Base-by-base conservation (phyloP, 2,888 invertebrate species). In the Trissonchulus sp. region DNA sequence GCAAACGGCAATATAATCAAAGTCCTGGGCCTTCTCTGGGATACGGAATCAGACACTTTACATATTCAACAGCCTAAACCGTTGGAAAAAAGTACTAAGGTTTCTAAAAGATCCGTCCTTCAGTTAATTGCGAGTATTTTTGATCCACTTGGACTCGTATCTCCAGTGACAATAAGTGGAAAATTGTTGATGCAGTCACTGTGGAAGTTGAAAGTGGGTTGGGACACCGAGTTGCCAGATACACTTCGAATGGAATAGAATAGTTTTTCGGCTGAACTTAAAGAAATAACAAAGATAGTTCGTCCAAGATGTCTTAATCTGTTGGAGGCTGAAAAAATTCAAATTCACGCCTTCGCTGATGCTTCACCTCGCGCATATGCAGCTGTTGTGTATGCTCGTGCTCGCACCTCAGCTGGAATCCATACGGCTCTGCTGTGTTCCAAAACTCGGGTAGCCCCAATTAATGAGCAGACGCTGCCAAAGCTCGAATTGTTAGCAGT, bases 171-270 rank as follows among this genome's bases (percentile, higher is more conserved):
- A 28, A 33, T 65, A 18, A 33, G 28, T 65, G 65, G 65, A 33
- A 65, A 65, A 71, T 3, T 38, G 38, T 33, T 71, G 23, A 34
- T 71, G 30, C 72, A 71, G 72, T 28, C 28, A 33, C 34, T 71
- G 38, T 71, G 72, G 72, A 38, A 71, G 38, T 35, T 71, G 34
- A 71, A 71, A 30, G 31, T 71, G n/a, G 72, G 38, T 34, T 71
- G 72, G 72, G 72, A 71, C n/a, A 30, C 3, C 34, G 8, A 28
- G 31, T 30, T 28, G 28, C 36, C 3, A 71, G 33, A 35, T 35
- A n/a, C 30, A 71, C n/a, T 28, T 36, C 28, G 28, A 35, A 30
- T 71, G 72, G 72, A 71, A 36, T 35, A 36, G 28, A 71, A 8
- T 71, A 3, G 23, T 33, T 71, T 28, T 28, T 36, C n/a, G 34